Percentiles rank a stretch among this genome's conserved stretches.
phyloP scores from a whole-genome alignment of 2,113 vertebrate genomes.

The Pipa parva region DNA sequence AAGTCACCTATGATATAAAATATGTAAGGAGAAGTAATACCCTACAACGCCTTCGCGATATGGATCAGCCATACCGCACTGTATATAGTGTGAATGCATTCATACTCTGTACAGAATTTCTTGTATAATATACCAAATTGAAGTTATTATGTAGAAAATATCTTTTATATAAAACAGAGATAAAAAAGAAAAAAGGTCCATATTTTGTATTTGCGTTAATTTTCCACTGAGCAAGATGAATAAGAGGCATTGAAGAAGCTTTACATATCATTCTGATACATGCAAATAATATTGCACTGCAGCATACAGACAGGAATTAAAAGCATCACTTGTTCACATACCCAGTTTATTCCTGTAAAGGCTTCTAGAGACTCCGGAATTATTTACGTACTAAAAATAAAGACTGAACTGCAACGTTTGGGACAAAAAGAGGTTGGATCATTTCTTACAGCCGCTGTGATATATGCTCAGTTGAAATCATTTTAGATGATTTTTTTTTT shows the following conservation, averaged over 20 bases:
- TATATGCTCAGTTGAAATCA: not conserved
- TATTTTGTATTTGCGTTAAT: constrained; percentile 32
- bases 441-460: constrained; percentile 19
- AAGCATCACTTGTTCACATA: not conserved
- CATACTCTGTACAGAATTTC: constrained; percentile 69
- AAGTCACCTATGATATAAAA: not conserved
- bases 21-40: constrained; percentile 10
- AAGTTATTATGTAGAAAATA: constrained; percentile 65
- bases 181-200: constrained; percentile 12
- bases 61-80: constrained; percentile 52
- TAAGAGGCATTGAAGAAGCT: constrained; percentile 15
- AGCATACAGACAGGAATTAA: not conserved
- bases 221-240: constrained; percentile 12
- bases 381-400: too few species aligned
- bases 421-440: constrained; percentile 6
- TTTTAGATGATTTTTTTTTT: constrained; percentile 13
- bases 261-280: constrained; percentile 23
- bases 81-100: constrained; percentile 50
- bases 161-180: constrained; percentile 60
- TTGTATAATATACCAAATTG: constrained; percentile 67
- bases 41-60: constrained; percentile 36
- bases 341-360: not conserved
- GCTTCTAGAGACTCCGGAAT: constrained; percentile 10
- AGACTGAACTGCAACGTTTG: too few species aligned
- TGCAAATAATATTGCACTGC: not conserved